These are phyloP conservation scores for Nasonia oneida DNA, from an alignment of 2,888 invertebrate species.

Conservation along the genomic window DNA sequence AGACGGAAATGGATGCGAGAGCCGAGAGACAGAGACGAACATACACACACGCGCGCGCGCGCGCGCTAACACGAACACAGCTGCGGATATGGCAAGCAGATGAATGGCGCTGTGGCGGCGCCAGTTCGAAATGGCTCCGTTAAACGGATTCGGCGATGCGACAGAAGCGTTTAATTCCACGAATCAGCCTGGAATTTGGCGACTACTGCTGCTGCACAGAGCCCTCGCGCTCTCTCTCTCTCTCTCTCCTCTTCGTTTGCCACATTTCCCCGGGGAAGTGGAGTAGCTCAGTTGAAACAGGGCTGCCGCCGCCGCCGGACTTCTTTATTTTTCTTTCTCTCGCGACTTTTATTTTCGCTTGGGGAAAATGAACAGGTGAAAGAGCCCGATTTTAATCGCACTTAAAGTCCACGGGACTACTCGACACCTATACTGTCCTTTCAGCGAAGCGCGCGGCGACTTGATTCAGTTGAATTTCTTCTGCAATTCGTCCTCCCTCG, in stretches of 20 bases:
- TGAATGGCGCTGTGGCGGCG: slow-evolving; percentile 65
- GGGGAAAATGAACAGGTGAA: slow-evolving; percentile 14
- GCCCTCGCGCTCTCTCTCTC: background rate
- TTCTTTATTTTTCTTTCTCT: slow-evolving; percentile 45
- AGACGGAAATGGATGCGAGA: slow-evolving; percentile 49
- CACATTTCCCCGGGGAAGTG: slow-evolving; percentile 64
- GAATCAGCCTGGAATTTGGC: slow-evolving; percentile 73
- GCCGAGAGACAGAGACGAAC: slow-evolving; percentile 18
- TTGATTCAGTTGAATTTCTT: background rate
- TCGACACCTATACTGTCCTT: background rate
- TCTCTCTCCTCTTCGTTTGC: slow-evolving; percentile 63
- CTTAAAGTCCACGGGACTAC: background rate
- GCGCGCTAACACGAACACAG: background rate
- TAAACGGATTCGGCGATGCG: slow-evolving; percentile 71
- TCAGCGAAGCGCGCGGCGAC: background rate
- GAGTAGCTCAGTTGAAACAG: slow-evolving; percentile 31
- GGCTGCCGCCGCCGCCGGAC: background rate
- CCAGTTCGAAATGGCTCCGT: slow-evolving; percentile 68
- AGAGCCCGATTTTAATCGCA: slow-evolving; percentile 15
- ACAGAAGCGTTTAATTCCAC: slow-evolving; percentile 73
- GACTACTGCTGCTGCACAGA: slow-evolving; percentile 50
- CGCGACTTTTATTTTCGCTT: slow-evolving; percentile 37
- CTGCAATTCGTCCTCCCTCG: background rate
- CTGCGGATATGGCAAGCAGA: slow-evolving; percentile 62
- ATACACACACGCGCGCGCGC: background rate